Conservation (phyloP, 2,113 vertebrate species). For the Corydoras sp. region DNA sequence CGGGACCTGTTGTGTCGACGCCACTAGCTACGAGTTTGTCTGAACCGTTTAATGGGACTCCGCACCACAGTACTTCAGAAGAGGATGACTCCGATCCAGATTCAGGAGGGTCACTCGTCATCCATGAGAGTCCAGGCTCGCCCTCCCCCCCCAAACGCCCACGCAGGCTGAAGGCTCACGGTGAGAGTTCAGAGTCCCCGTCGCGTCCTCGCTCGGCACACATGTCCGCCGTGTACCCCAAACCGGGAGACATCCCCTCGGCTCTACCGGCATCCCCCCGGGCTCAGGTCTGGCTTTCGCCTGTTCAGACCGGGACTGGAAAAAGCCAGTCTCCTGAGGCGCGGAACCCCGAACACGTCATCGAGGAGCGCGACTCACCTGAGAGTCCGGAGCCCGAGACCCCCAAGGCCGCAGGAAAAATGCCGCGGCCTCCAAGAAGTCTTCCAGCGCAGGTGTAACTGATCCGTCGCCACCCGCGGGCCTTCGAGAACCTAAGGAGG, state of each 20-base stretch:
- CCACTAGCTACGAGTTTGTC: conserved; percentile 54
- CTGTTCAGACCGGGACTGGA: conserved; percentile 15
- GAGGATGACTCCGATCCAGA: conserved; percentile 69
- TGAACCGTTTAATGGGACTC: conserved; percentile 49
- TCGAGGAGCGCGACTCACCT: conserved; percentile 70
- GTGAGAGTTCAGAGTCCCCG: conserved; percentile 44
- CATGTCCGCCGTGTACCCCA: conserved; percentile 47
- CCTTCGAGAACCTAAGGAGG: conserved; percentile 43
- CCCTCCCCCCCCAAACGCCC: conserved; percentile 54
- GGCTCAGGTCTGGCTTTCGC: conserved; percentile 45
- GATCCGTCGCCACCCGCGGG: conserved; percentile 43
- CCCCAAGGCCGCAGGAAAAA: conserved; percentile 43
- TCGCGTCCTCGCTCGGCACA: conserved; percentile 46
- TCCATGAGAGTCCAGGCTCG: conserved; percentile 69
- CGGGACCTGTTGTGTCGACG: conserved; percentile 34
- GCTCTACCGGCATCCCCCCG: conserved; percentile 46
- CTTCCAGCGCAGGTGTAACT: conserved; percentile 50
- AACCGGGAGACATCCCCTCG: conserved; percentile 34
- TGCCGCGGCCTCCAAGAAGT: conserved; percentile 45
- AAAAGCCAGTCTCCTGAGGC: conserved; percentile 49
- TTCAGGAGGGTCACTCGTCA: conserved; percentile 65
- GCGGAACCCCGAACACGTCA: conserved; percentile 66
- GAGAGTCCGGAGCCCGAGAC: conserved; percentile 71
- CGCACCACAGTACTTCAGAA: conserved; percentile 45
- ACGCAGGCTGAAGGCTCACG: conserved; percentile 38